Base-by-base conservation (phyloP, 35 echinoderm and acorn worm species). In the Holothuria glaberrima region DNA sequence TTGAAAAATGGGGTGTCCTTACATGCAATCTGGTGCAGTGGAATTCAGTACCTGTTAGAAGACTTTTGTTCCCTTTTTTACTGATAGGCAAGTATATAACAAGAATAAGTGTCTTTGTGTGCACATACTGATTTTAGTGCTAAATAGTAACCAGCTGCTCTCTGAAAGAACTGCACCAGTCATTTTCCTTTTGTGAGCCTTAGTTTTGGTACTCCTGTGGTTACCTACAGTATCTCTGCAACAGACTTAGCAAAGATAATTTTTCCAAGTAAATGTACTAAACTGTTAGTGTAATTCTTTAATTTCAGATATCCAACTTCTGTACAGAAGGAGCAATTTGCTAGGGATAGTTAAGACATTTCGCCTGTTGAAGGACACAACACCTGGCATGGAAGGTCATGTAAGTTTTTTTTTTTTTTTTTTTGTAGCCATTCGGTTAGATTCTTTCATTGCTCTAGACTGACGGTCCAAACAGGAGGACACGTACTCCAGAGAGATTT, bases 1-100 rank as follows among this genome's bases (percentile, higher is more conserved):
- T 65, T 65, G 61, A 65, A 65, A 65, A n/a, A 65, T 65, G 61
- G 27, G 61, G 61, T n/a, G n/a, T n/a, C n/a, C n/a, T n/a, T n/a
- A n/a, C n/a, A n/a, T n/a, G n/a, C n/a, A n/a, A n/a, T n/a, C 61
- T 65, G 61, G 61, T 65, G 61, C 61, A 4, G 61, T 65, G n/a
- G 64, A 68, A 68, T 68, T 68, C 64, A 68, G 5, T 68, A 64
- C 64, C n/a, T 28, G 64, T 68, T 68, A 32, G 12, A 32, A 68
- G 64, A 20, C 12, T 26, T 68, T 20, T 68, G 22, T 68, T 68
- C 12, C 9, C 22, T 68, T 26, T 68, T 6, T 1, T 68, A 19
- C 64, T 68, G n/a, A 32, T 68, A 26, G 64, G 64, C 64, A 68
- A 68, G 64, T 68, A 68, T 68, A 26, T 24, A 68, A 12, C 6